phyloP scores from a whole-genome alignment of 92 coral and sea anemone genomes.

The Porites rus region DNA sequence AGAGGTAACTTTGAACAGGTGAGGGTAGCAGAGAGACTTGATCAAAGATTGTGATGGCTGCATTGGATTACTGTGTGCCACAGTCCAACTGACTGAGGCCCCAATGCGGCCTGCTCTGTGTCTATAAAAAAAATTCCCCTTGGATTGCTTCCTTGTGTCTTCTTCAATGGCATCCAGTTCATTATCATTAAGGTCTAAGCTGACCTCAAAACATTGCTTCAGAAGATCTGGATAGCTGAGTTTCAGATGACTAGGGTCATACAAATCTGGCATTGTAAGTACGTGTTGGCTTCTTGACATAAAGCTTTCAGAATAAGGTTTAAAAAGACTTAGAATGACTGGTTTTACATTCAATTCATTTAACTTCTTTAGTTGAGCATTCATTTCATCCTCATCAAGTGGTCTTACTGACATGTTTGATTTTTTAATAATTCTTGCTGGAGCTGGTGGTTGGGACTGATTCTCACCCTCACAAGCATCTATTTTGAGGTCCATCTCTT shows the following conservation, averaged over 20 bases:
- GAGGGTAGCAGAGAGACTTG: conserved; percentile 12
- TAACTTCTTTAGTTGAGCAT: conserved; percentile 23
- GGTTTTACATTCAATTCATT: conserved; percentile 26
- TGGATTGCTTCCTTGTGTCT: no score
- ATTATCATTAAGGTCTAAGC: conserved; percentile 1
- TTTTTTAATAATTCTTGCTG: background rate
- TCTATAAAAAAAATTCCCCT: no score
- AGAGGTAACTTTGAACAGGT: background rate
- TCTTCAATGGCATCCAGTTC: background rate
- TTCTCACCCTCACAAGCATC: background rate
- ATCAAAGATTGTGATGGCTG: conserved; percentile 13
- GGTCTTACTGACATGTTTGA: background rate
- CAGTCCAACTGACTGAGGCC: background rate
- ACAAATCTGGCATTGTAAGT: no score
- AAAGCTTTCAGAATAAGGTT: background rate
- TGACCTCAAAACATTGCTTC: no score
- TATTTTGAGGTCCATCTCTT: no score
- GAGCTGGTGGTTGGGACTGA: background rate
- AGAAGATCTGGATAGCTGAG: no score
- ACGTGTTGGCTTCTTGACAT: no score
- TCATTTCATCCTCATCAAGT: conserved; percentile 26
- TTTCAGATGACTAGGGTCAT: no score
- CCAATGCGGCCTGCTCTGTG: no score
- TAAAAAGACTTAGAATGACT: conserved; percentile 1
- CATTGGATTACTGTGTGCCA: background rate